Percentiles rank a stretch among this genome's conserved stretches.
These are phyloP conservation scores for Pantherophis alleghaniensis DNA, from an alignment of 2,797 vertebrate species.

Conservation along the genomic window DNA sequence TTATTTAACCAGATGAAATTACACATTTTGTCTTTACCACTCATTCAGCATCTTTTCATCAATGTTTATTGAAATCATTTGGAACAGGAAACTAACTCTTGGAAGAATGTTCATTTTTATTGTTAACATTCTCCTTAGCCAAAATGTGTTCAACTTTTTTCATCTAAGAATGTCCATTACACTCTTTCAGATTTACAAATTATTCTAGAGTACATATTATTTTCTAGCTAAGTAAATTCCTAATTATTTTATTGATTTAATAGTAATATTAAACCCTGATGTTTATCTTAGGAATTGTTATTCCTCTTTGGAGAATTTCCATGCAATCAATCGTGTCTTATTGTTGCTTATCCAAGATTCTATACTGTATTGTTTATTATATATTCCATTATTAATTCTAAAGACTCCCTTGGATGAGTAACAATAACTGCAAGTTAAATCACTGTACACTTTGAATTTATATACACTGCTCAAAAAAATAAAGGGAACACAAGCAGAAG, in stretches of 20 bases:
- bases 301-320: neutral
- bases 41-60: neutral
- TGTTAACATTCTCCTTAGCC: neutral
- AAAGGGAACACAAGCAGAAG: no score
- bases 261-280: neutral
- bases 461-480: neutral
- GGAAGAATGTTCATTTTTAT: neutral
- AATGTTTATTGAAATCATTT: neutral
- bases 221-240: neutral
- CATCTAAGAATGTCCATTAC: neutral
- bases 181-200: neutral
- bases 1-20: neutral
- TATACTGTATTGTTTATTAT: neutral
- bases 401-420: neutral
- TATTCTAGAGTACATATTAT: neutral
- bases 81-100: neutral
- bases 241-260: neutral
- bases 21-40: neutral
- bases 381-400: neutral
- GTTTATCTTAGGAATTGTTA: neutral
- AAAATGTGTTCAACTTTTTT: neutral
- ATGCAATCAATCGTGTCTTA: neutral
- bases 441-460: neutral
- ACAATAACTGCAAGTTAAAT: neutral
- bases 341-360: neutral